A percentile compares a stretch with the other conserved stretches of the same genome.
These are phyloP conservation scores for Tragelaphus oryx DNA, from an alignment of 2,797 vertebrate genomes.

Conservation along the genomic window DNA sequence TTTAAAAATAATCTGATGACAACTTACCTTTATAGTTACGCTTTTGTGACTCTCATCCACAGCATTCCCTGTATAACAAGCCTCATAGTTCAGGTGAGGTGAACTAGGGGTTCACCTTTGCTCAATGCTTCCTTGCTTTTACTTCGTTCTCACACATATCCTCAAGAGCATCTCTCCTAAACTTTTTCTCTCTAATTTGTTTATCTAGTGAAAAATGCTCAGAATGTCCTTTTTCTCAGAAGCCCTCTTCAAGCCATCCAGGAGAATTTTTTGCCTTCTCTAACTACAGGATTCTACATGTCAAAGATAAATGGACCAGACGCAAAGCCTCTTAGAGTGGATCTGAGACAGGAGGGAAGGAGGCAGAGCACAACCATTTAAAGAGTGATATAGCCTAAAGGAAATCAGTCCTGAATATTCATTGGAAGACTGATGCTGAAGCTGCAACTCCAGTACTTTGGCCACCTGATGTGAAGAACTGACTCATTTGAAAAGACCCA, in stretches of 20 bases:
- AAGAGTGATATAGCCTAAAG: background rate
- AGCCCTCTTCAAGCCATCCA: background rate
- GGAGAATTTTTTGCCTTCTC: background rate
- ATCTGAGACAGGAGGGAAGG: background rate
- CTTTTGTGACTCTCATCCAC: background rate
- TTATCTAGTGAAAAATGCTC: background rate
- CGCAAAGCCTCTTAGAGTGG: background rate
- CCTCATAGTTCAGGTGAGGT: accelerated
- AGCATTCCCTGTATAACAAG: background rate
- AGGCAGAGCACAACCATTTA: background rate
- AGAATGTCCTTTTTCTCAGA: background rate
- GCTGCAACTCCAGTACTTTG: background rate
- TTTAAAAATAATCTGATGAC: background rate
- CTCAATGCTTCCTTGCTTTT: background rate
- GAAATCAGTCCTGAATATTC: background rate
- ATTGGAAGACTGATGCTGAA: background rate
- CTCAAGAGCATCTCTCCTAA: accelerated
- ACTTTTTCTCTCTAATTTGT: background rate
- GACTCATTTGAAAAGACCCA: background rate
- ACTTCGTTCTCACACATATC: background rate
- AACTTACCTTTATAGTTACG: background rate
- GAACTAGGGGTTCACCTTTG: background rate
- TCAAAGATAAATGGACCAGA: background rate
- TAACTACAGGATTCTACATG: background rate
- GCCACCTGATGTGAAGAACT: background rate